phyloP scores from a whole-genome alignment of 1,140 invertebrate species.

The Himalopsyche phryganea region DNA sequence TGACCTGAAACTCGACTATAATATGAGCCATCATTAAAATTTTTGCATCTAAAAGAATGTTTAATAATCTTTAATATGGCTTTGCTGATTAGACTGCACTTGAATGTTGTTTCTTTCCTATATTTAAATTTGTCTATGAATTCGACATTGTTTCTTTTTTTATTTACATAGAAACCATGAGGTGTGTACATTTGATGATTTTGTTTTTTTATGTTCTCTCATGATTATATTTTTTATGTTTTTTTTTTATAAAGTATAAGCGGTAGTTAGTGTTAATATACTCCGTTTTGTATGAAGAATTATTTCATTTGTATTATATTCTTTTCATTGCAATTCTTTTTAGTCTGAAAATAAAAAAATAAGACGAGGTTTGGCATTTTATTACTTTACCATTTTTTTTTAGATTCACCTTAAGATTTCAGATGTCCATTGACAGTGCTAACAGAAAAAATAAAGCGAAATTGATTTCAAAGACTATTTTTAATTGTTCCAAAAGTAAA shows the following conservation, averaged over 20 bases:
- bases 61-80: too few relatives aligned
- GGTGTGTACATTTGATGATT: slow-evolving; percentile 2
- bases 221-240: slow-evolving; percentile 13
- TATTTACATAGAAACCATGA: neutral
- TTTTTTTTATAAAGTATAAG: slow-evolving; percentile 20
- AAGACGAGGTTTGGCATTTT: neutral
- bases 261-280: slow-evolving; percentile 17
- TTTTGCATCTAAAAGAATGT: too few relatives aligned
- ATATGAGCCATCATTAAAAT: too few relatives aligned
- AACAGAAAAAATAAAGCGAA: too few relatives aligned
- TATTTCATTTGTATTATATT: slow-evolving; percentile 29
- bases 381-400: too few relatives aligned
- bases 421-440: too few relatives aligned
- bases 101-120: neutral
- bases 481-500: too few relatives aligned
- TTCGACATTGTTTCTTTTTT: neutral
- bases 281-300: slow-evolving; percentile 28
- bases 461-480: too few relatives aligned
- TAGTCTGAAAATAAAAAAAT: slow-evolving; percentile 28
- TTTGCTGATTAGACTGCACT: too few relatives aligned
- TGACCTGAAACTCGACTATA: too few relatives aligned
- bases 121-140: neutral
- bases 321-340: slow-evolving; percentile 29
- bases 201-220: slow-evolving; percentile 3
- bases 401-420: too few relatives aligned